Evolutionary conservation across 2,888 invertebrate species (phyloP).

Genomic region (Eurytoma adleriae): DNA sequence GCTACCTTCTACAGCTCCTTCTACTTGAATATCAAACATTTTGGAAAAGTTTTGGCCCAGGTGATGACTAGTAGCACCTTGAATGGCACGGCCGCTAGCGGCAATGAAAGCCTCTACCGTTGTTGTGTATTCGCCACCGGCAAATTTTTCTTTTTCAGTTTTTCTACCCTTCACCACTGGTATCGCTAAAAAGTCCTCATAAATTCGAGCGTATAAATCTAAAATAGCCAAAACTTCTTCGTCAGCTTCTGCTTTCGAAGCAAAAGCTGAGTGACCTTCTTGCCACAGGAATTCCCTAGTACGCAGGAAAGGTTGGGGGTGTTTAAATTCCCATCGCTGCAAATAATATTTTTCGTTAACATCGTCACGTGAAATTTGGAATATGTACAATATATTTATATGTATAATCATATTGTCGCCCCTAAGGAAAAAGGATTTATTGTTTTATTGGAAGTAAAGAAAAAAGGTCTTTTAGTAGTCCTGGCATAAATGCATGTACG

Average conservation of each 20-base stretch:
- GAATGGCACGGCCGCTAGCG: slow-evolving; percentile 95
- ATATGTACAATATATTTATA: slow-evolving; percentile 8
- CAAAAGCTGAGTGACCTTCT: slow-evolving; percentile 98
- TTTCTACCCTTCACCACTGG: slow-evolving; percentile 97
- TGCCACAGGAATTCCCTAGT: slow-evolving; percentile 99
- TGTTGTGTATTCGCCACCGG: slow-evolving; percentile 97
- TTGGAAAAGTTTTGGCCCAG: slow-evolving; percentile 99
- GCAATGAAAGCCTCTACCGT: slow-evolving; percentile 98
- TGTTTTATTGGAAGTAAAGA: not conserved
- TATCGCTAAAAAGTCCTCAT: slow-evolving; percentile 93
- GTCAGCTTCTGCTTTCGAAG: slow-evolving; percentile 88
- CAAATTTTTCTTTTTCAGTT: slow-evolving; percentile 99
- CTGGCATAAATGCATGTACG: no score
- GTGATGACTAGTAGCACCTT: slow-evolving; percentile 98
- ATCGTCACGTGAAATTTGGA: slow-evolving; percentile 28
- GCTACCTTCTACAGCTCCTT: slow-evolving; percentile 91
- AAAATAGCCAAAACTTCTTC: slow-evolving; percentile 90
- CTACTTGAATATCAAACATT: slow-evolving; percentile 98
- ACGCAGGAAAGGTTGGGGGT: slow-evolving; percentile 98
- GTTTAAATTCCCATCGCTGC: slow-evolving; percentile 99
- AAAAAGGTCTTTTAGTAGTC: no score
- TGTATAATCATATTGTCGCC: no score
- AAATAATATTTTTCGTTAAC: slow-evolving; percentile 58
- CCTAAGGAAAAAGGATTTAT: not conserved
- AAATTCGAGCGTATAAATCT: slow-evolving; percentile 93